A percentile compares a stretch with the other conserved stretches of the same genome.
These are phyloP conservation scores for Brachionus asplanchnoidis DNA, from an alignment of 1,140 invertebrate species.

Conservation along the genomic window DNA sequence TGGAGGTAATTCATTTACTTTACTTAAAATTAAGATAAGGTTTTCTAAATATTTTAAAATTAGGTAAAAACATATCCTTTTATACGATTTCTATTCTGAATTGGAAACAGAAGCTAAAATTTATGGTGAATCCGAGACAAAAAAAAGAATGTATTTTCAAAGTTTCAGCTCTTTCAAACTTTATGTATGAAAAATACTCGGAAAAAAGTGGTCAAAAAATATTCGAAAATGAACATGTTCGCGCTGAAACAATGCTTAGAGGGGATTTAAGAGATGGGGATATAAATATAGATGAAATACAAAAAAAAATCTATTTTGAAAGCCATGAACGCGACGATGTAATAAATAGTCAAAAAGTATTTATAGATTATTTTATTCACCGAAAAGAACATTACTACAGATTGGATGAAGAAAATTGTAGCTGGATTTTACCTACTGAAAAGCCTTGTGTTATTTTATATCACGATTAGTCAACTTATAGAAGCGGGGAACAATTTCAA, in stretches of 20 bases:
- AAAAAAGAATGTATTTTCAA: too few relatives aligned
- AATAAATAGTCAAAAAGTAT: neutral
- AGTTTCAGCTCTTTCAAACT: too few relatives aligned
- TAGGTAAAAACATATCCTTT: neutral
- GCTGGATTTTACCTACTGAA: neutral
- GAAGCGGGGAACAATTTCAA: neutral
- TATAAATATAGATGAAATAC: neutral
- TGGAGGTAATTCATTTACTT: neutral
- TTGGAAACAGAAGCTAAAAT: too few relatives aligned
- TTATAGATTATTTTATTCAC: conserved; percentile 10
- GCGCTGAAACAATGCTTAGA: neutral
- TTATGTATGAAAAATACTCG: too few relatives aligned
- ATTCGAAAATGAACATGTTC: neutral
- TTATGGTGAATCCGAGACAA: too few relatives aligned
- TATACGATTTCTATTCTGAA: too few relatives aligned
- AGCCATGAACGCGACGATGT: conserved; percentile 8
- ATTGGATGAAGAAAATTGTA: neutral
- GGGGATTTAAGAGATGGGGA: neutral
- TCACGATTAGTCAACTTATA: neutral
- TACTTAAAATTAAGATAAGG: neutral
- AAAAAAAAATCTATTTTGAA: neutral
- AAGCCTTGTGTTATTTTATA: neutral
- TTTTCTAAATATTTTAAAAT: neutral
- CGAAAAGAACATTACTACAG: conserved; percentile 22
- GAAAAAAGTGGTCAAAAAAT: too few relatives aligned